A percentile compares a stretch with the other conserved stretches of the same genome.
phyloP scores from a whole-genome alignment of 2,888 invertebrate genomes.

The Sphaerophoria rueppellii region DNA sequence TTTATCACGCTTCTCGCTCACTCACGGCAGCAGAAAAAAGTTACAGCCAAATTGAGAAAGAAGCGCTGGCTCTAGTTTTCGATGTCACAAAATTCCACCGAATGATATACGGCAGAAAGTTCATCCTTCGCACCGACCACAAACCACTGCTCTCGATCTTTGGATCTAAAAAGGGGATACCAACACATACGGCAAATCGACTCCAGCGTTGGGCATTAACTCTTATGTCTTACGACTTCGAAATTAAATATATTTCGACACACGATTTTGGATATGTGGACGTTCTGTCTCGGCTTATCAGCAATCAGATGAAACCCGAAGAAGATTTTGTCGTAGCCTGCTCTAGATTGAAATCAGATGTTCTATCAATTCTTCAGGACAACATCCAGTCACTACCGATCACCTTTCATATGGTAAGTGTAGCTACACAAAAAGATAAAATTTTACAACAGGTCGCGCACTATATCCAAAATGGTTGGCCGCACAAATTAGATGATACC shows the following conservation, averaged over 20 bases:
- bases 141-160: slow-evolving; percentile 71
- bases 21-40: slow-evolving; percentile 76
- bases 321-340: slow-evolving; percentile 46
- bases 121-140: slow-evolving; percentile 67
- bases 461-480: slow-evolving; percentile 56
- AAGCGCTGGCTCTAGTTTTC: slow-evolving; percentile 77
- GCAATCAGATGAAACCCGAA: slow-evolving; percentile 6
- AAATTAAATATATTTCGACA: slow-evolving; percentile 73
- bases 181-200: slow-evolving; percentile 69
- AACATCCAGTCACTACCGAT: slow-evolving; percentile 33
- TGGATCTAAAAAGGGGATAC: slow-evolving; percentile 63
- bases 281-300: slow-evolving; percentile 9
- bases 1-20: no score
- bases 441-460: slow-evolving; percentile 42
- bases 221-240: slow-evolving; percentile 74
- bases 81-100: slow-evolving; percentile 76
- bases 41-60: slow-evolving; percentile 78
- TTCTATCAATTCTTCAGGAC: slow-evolving; percentile 5
- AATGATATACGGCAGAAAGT: slow-evolving; percentile 63
- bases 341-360: slow-evolving; percentile 23
- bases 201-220: slow-evolving; percentile 66
- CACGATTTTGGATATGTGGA: slow-evolving; percentile 73
- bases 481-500: slow-evolving; percentile 20
- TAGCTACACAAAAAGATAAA: slow-evolving; percentile 15
- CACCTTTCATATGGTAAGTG: slow-evolving; percentile 34